Percentiles rank a stretch among this genome's conserved stretches.
These are phyloP conservation scores for Malacoraja senta DNA, from an alignment of 2,797 vertebrate species.

Conservation along the genomic window DNA sequence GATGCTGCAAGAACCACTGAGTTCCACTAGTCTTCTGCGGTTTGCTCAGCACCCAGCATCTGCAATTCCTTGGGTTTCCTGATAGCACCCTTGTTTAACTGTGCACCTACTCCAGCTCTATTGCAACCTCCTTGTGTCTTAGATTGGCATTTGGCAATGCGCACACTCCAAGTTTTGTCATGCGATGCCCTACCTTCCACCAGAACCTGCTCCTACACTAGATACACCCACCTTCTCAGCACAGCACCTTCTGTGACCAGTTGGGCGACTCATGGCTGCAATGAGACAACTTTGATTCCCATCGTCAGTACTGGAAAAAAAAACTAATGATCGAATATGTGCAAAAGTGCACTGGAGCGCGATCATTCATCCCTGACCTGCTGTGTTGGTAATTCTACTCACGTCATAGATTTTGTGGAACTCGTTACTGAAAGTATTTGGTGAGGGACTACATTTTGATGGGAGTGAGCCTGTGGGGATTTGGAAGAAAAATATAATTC, in stretches of 20 bases:
- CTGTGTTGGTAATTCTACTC: neutral
- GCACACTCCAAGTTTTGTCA: neutral
- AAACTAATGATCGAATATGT: neutral
- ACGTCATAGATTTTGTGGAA: neutral
- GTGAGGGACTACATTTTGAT: neutral
- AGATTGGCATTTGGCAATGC: neutral
- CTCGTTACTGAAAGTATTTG: neutral
- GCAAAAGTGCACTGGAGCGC: too few species aligned
- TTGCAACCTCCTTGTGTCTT: neutral
- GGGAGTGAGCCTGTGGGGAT: neutral
- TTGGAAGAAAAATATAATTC: slow-evolving; percentile 10
- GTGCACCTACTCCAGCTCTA: too few species aligned
- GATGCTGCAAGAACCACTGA: too few species aligned
- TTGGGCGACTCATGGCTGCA: neutral
- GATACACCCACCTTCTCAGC: neutral
- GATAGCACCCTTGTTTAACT: too few species aligned
- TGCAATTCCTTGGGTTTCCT: too few species aligned
- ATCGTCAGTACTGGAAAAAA: neutral
- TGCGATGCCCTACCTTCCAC: neutral
- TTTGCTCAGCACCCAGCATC: too few species aligned
- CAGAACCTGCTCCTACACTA: neutral
- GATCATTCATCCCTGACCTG: neutral
- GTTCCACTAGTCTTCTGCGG: too few species aligned
- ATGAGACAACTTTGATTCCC: neutral
- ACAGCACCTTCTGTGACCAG: neutral